Evolutionary conservation across 2,797 vertebrate species (phyloP), one percentile per base, ranked within the genome.

Genomic region (Acipenser ruthenus): DNA sequence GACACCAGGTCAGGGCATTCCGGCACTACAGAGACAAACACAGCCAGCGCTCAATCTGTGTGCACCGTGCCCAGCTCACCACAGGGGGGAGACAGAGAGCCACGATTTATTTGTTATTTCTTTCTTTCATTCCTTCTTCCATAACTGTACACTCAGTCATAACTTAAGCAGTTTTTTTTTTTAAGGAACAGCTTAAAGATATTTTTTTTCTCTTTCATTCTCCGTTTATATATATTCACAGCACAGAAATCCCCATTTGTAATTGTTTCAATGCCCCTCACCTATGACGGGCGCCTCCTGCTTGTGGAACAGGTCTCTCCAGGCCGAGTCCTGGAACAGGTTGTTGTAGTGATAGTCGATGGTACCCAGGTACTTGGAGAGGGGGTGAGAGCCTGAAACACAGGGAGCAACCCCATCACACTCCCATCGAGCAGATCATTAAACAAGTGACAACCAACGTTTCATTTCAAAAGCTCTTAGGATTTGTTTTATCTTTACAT

Each of bases 331-430:
- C 82, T 97, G 95, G 87, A 99, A 99, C 83, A 97, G 90, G 82
- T 88, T 94, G 90, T 93, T 92, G 89, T 99, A 99, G 67, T 91
- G 91, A 74, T 94, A 89, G 83, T 99, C 96, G 68, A 99, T 93
- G 13, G 93, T 93, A 68, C 93, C 95, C 72, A 99, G 90, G 82
- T 97, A 98, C 75, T 96, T 93, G 70, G 96, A 96, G 78, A 99
- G 93, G 0, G 96, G 95, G 82, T 98, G 95, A 66, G 88, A 89
- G 15, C 95, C 96, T 99, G 69, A 61, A 76, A 50, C 47, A 64
- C 3, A 71, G 47, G 70, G 53, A 68, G 4, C 10, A 18, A 6
- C 49, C 55, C 37, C 59, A 37, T 59, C 6, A 55, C 23, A 71
- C 51, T 65, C 8, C 60, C n/a, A 61, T 49, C 60, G 11, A 50